phyloP scores from a whole-genome alignment of 1,140 invertebrate genomes.

The Rhyacophila brunnea region DNA sequence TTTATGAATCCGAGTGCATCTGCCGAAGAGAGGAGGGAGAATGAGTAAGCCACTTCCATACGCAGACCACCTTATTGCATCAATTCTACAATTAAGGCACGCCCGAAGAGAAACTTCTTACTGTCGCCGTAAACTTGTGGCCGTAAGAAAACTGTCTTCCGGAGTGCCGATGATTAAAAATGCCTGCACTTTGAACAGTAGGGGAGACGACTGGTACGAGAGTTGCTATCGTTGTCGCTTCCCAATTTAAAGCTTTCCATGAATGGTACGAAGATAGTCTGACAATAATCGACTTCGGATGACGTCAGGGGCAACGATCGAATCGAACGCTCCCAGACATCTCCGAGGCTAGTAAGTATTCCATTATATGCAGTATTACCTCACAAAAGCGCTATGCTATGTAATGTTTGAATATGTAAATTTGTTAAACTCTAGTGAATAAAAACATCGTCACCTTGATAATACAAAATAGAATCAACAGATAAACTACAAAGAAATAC shows the following conservation, averaged over 20 bases:
- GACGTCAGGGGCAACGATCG: too few relatives aligned
- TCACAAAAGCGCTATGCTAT: slow-evolving; percentile 23
- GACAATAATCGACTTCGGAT: too few relatives aligned
- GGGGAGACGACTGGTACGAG: not conserved
- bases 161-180: not conserved
- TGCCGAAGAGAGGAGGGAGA: slow-evolving; percentile 38
- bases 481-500: slow-evolving; percentile 37
- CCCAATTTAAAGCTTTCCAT: too few relatives aligned
- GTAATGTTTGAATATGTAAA: slow-evolving; percentile 15
- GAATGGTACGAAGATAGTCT: too few relatives aligned
- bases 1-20: slow-evolving; percentile 27
- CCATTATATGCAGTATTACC: slow-evolving; percentile 8
- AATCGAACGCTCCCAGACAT: too few relatives aligned
- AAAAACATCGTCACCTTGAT: slow-evolving; percentile 9
- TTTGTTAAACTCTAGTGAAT: slow-evolving; percentile 18
- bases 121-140: too few relatives aligned
- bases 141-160: not conserved
- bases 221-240: not conserved
- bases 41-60: slow-evolving; percentile 33
- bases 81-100: not conserved
- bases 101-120: too few relatives aligned
- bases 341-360: not conserved
- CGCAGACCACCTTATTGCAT: slow-evolving; percentile 46
- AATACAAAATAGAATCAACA: slow-evolving; percentile 32
- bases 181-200: slow-evolving; percentile 3